phyloP scores from a whole-genome alignment of 2,797 vertebrate species.

The Lycodopsis pacificus region DNA sequence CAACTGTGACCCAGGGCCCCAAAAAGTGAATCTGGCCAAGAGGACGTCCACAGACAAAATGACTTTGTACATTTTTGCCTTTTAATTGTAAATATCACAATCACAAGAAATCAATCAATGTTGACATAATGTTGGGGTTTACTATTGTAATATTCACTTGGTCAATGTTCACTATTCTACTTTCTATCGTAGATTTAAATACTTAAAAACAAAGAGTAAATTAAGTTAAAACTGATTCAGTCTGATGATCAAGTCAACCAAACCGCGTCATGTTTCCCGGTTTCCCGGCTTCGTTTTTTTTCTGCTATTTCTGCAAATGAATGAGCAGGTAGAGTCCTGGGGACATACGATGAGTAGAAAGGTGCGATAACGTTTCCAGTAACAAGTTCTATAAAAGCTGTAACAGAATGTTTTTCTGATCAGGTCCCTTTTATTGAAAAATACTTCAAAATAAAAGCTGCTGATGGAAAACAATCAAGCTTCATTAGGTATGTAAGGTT shows the following conservation, averaged over 20 bases:
- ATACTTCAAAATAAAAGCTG: not conserved
- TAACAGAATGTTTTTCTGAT: not conserved
- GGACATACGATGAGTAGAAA: not conserved
- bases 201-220: too few relatives aligned
- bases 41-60: too few relatives aligned
- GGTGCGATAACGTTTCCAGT: not conserved
- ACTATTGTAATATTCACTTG: not conserved
- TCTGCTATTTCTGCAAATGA: not conserved
- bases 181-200: not conserved
- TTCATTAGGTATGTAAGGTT: not conserved
- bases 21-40: not conserved
- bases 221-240: too few relatives aligned
- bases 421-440: not conserved
- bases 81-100: not conserved
- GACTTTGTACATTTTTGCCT: not conserved
- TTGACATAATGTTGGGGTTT: not conserved
- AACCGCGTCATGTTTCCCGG: too few relatives aligned
- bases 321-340: not conserved
- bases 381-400: not conserved
- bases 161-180: not conserved
- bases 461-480: not conserved
- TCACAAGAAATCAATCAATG: not conserved
- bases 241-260: too few relatives aligned
- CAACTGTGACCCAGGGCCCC: not conserved
- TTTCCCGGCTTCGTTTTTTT: too few relatives aligned